These are phyloP conservation scores for Athene noctua DNA, from an alignment of 2,113 vertebrate species.

Conservation along the genomic window DNA sequence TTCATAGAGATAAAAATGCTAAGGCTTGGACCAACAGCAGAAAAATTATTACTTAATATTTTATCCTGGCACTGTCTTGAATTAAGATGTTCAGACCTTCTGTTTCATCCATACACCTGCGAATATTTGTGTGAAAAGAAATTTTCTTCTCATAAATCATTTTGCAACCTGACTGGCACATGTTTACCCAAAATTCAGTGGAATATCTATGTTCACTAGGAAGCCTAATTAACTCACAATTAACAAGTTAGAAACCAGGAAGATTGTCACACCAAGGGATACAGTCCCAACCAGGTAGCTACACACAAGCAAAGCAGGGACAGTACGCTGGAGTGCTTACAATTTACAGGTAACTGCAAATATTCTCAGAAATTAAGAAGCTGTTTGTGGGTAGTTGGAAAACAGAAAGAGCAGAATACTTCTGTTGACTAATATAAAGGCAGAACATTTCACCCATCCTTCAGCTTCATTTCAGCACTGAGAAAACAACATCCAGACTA, in stretches of 20 bases:
- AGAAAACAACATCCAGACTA: neutral
- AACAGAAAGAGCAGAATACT: neutral
- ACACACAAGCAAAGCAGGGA: neutral
- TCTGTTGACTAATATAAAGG: neutral
- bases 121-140: neutral
- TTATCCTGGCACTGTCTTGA: neutral
- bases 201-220: neutral
- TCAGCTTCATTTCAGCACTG: neutral
- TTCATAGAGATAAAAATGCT: neutral
- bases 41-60: neutral
- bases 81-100: neutral
- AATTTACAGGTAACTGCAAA: neutral
- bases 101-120: neutral
- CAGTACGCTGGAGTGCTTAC: accelerated
- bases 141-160: neutral
- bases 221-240: neutral
- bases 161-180: neutral
- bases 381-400: neutral
- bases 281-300: neutral
- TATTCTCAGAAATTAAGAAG: neutral
- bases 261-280: neutral
- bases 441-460: neutral
- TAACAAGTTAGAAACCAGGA: neutral
- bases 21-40: neutral
- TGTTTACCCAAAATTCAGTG: neutral